phyloP scores from a whole-genome alignment of 1,140 invertebrate species.

The Neodiprion lecontei region DNA sequence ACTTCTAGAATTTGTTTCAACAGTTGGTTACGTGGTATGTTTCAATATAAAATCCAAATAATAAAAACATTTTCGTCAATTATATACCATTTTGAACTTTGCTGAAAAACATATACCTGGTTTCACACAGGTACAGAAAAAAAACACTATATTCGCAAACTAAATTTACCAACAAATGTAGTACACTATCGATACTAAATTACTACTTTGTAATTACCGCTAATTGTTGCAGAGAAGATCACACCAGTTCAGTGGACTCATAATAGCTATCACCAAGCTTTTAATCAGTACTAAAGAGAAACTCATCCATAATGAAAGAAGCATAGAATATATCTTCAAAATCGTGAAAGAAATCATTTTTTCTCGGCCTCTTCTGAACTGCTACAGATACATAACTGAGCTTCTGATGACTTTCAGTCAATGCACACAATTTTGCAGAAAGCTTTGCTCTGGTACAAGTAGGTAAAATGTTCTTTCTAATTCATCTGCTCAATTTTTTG shows the following conservation, averaged over 20 bases:
- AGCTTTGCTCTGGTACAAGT: slow-evolving; percentile 36
- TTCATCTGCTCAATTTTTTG: not conserved
- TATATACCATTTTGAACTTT: too few species aligned
- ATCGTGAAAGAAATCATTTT: slow-evolving; percentile 56
- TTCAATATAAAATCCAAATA: slow-evolving; percentile 12
- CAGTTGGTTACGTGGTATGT: slow-evolving; percentile 47
- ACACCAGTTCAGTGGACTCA: slow-evolving; percentile 56
- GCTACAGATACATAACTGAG: slow-evolving; percentile 41
- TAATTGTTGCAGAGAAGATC: slow-evolving; percentile 50
- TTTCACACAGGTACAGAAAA: too few species aligned
- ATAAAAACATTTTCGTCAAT: too few species aligned
- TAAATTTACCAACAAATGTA: too few species aligned
- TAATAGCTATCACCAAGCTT: slow-evolving; percentile 46
- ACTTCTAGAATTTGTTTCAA: slow-evolving; percentile 47
- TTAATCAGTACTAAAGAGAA: slow-evolving; percentile 45
- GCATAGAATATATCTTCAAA: slow-evolving; percentile 42
- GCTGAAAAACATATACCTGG: too few species aligned
- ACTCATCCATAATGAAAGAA: slow-evolving; percentile 40
- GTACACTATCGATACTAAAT: too few species aligned
- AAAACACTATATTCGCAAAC: too few species aligned
- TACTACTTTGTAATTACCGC: not conserved
- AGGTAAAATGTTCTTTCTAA: slow-evolving; percentile 12
- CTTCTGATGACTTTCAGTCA: slow-evolving; percentile 44
- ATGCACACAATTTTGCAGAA: slow-evolving; percentile 31
- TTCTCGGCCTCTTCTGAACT: slow-evolving; percentile 47